Evolutionary conservation across 2,113 vertebrate species (phyloP), one percentile per base, ranked within the genome.

Genomic region (Craseonycteris thonglongyai): DNA sequence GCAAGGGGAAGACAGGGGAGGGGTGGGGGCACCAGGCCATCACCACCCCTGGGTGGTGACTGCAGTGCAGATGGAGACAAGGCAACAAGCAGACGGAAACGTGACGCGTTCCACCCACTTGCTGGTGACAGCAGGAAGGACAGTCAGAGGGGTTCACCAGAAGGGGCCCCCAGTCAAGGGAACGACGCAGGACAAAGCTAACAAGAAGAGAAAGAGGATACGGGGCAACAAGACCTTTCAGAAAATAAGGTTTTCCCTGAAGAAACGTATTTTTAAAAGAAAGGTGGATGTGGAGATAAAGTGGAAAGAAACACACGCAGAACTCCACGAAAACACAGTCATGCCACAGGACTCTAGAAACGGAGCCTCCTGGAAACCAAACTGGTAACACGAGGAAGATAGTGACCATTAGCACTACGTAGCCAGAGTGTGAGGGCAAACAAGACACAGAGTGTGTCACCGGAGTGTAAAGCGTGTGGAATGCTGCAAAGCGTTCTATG

Each of bases 101-200:
- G 35, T n/a, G n/a, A n/a, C n/a, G n/a, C n/a, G n/a, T n/a, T n/a
- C n/a, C n/a, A n/a, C n/a, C n/a, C n/a, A n/a, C n/a, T n/a, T n/a
- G n/a, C n/a, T n/a, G n/a, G 13, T 2, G 6, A 7, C 0, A 26
- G 3, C 1, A 38, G 63, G 0, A 12, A 28, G 10, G 61, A 38
- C 61, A 35, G 16, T n/a, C 3, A 0, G 4, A 35, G 7, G 16
- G 5, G 35, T 6, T 59, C 79, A 10, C 30, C 1, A 6, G 51
- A 42, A 24, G 5, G 19, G 12, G 30, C 40, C 8, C 28, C 8
- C 51, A 4, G 1, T 3, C 75, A 28, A 12, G 8, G 14, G 54
- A 42, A 6, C 2, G 5, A 24, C 1, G 12, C 56, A 9, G 38
- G 6, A 8, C 33, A 21, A 84, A 35, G 71, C 40, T 4, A 22